phyloP scores from a whole-genome alignment of 2,113 vertebrate genomes.

The Pleuronectes platessa region DNA sequence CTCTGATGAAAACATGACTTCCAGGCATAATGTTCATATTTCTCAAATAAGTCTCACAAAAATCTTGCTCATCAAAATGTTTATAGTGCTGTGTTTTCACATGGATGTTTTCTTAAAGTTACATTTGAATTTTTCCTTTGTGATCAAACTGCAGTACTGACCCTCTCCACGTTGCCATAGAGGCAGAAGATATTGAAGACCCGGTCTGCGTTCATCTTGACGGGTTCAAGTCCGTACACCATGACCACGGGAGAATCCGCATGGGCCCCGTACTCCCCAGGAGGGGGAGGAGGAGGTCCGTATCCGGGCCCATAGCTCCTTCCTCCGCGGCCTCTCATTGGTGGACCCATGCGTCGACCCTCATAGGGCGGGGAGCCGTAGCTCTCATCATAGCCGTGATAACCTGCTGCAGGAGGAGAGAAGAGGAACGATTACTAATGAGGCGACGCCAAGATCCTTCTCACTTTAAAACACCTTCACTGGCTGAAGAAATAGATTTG shows the following conservation, averaged over 20 bases:
- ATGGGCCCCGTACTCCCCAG: conserved; percentile 88
- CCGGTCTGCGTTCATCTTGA: conserved; percentile 92
- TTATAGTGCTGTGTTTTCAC: too few relatives aligned
- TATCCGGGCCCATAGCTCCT: conserved; percentile 83
- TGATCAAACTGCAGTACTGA: conserved; percentile 55
- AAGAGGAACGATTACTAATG: background rate
- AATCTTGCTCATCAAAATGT: too few relatives aligned
- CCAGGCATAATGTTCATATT: too few relatives aligned
- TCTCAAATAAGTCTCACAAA: too few relatives aligned
- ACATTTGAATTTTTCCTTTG: background rate
- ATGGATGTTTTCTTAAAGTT: background rate
- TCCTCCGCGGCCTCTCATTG: conserved; percentile 86
- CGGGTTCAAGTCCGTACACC: conserved; percentile 90
- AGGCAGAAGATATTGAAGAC: conserved; percentile 96
- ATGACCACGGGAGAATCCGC: conserved; percentile 93
- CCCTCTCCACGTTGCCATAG: conserved; percentile 95
- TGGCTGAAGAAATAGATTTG: background rate
- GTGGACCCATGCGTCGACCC: conserved; percentile 91
- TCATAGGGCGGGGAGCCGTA: conserved; percentile 90
- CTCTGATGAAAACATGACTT: too few relatives aligned
- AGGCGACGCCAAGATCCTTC: too few relatives aligned
- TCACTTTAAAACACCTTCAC: too few relatives aligned
- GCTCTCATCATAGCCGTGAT: conserved; percentile 92
- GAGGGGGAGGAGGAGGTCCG: conserved; percentile 89
- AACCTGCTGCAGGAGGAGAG: conserved; percentile 77